phyloP scores from a whole-genome alignment of 1,140 invertebrate species.

The Lepidurus couesii region DNA sequence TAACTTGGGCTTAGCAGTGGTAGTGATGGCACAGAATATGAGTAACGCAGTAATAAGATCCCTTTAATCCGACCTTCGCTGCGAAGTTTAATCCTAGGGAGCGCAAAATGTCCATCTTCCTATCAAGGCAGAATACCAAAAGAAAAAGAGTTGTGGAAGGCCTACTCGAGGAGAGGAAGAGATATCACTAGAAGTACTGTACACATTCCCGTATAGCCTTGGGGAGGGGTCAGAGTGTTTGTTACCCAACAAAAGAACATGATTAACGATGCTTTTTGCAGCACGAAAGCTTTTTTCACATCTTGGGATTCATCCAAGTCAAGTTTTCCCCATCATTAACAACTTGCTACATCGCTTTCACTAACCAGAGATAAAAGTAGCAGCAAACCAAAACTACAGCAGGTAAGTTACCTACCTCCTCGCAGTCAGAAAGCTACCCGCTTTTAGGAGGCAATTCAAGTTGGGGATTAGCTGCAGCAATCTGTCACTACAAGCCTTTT shows the following conservation, averaged over 20 bases:
- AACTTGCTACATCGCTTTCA: slow-evolving; percentile 9
- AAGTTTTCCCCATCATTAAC: slow-evolving; percentile 3
- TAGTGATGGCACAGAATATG: neutral
- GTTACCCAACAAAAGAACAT: neutral
- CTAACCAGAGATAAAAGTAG: neutral
- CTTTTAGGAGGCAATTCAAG: no score
- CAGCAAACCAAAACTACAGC: neutral
- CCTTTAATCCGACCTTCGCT: neutral
- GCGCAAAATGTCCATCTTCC: neutral
- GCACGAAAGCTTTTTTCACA: neutral
- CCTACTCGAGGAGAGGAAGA: neutral
- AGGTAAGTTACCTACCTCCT: neutral
- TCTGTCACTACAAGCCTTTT: neutral
- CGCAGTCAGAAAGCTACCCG: neutral
- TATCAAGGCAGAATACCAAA: neutral
- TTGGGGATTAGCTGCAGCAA: neutral
- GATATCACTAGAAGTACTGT: neutral
- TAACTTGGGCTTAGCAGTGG: no score
- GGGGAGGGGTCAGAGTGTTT: neutral
- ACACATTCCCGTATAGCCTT: neutral
- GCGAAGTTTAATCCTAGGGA: neutral
- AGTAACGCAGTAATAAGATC: neutral
- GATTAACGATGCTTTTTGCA: neutral
- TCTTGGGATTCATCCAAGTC: slow-evolving; percentile 17
- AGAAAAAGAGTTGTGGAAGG: neutral